A percentile compares a stretch with the other conserved stretches of the same genome.
Conservation (phyloP, 2,113 vertebrate species). For the Rattus norvegicus region GRCr8 NC_086025.1:112833001-112833500, state of each 20-base stretch:
- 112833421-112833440: neutral
- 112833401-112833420: neutral
- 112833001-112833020: neutral
- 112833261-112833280: neutral
- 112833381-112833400: neutral
- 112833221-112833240: neutral
- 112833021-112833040: neutral
- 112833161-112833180: neutral
- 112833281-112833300: too few relatives aligned
- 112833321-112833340: neutral
- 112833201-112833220: neutral
- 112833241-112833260: neutral
- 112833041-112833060: neutral
- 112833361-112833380: neutral
- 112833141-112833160: neutral
- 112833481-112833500: neutral
- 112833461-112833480: neutral
- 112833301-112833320: neutral
- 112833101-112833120: neutral
- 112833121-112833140: neutral
- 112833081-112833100: neutral
- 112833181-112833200: neutral
- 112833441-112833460: neutral
- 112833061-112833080: neutral
- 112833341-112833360: neutral